Percentiles rank a stretch among this genome's conserved stretches.
Conservation (phyloP, 2,797 vertebrate species). For the Mionectes olivaceus region DNA sequence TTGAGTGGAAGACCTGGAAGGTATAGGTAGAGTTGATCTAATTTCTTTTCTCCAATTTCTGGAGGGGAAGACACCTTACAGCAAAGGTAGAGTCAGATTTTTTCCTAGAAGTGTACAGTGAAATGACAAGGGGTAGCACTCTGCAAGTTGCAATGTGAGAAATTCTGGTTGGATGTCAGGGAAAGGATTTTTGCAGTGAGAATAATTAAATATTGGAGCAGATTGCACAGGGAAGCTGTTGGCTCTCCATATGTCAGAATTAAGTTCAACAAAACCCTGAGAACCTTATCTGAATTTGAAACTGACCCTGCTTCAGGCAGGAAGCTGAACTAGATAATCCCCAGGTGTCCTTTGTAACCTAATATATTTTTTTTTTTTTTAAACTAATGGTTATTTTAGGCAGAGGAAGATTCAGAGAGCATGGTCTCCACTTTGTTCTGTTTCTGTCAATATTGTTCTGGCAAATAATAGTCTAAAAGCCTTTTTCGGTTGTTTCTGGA, state of each 20-base stretch:
- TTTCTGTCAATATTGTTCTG: not conserved
- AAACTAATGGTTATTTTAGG: not conserved
- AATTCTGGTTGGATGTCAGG: not conserved
- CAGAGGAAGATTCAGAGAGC: not conserved
- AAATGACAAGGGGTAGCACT: not conserved
- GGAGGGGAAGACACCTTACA: not conserved
- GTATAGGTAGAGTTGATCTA: not conserved
- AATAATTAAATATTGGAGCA: not conserved
- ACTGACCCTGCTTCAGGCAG: not conserved
- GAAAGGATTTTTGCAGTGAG: not conserved
- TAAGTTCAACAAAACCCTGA: not conserved
- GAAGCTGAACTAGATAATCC: not conserved
- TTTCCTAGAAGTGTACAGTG: not conserved
- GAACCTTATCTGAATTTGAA: not conserved
- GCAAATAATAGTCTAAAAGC: not conserved
- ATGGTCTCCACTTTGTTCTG: not conserved
- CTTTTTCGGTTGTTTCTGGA: fast-evolving
- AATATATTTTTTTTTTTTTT: not conserved
- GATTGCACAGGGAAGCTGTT: not conserved
- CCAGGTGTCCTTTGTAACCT: not conserved
- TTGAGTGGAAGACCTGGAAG: not conserved
- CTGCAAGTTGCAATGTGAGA: not conserved
- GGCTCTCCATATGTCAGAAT: not conserved
- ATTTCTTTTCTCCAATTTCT: not conserved
- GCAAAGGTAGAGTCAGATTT: not conserved